Base-by-base conservation (phyloP, 2,888 invertebrate species). In the Lasioglossum morio region DNA sequence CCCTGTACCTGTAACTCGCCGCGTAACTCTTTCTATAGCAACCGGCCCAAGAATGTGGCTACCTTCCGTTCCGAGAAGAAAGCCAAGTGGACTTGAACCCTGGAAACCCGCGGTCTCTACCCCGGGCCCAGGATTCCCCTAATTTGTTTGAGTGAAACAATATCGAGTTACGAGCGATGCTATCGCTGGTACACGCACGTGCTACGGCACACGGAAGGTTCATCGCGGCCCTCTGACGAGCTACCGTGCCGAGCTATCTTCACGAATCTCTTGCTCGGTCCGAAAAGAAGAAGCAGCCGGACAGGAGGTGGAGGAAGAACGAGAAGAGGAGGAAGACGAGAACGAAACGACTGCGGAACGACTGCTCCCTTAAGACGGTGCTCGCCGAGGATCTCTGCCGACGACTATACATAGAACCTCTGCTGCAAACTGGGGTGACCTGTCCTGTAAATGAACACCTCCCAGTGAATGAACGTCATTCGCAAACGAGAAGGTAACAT, bases 61-160 rank as follows among this genome's bases (percentile, higher is more conserved):
- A 74, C 82, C 90, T 91, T 92, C 81, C 84, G 83, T 91, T 93
- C 93, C 90, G 72, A 92, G 93, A 93, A 94, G 91, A 90, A 90
- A 91, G 86, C 85, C 88, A 87, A 92, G 92, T 91, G 89, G 90
- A 92, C 88, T 92, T 92, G 93, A 93, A 92, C 92, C 84, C 88
- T 88, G 91, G 87, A 91, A 88, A 92, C 82, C 86, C 89, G 84
- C 89, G 86, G 91, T 91, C 91, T 89, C 91, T 90, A 87, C 90
- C 89, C 87, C 82, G 81, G 84, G 75, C 43, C 88, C 90, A 92
- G 91, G 89, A 93, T 92, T 93, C 92, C 91, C 92, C 92, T 94
- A 94, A 94, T 94, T 94, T 94, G 93, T 94, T 94, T 93, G 93
- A 94, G 94, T 92, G 92, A 94, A 94, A 94, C 94, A 94, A 94